phyloP scores from a whole-genome alignment of 2,888 invertebrate species.

The Melangyna quadrimaculata region DNA sequence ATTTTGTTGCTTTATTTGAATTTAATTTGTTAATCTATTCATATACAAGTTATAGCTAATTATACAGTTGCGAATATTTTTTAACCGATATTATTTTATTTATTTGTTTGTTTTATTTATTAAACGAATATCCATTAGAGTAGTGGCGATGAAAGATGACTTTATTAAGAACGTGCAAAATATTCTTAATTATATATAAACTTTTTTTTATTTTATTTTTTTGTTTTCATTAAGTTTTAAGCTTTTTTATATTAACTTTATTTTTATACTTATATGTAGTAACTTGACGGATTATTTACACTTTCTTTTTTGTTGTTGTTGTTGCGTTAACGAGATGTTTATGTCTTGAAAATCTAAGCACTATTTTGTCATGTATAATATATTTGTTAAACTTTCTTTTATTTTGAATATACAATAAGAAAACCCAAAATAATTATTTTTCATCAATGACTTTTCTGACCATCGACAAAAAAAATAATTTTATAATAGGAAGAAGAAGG shows the following conservation, averaged over 20 bases:
- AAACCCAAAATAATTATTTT: background rate
- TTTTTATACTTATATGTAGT: conserved; percentile 24
- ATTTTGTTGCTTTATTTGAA: conserved; percentile 5
- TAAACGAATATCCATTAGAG: conserved; percentile 48
- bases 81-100: conserved; percentile 31
- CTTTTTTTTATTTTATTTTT: conserved; percentile 31
- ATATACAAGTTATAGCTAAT: conserved; percentile 30
- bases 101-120: conserved; percentile 24
- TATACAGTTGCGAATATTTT: conserved; percentile 43
- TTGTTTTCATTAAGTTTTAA: conserved; percentile 29
- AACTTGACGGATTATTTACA: conserved; percentile 66
- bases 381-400: conserved; percentile 3
- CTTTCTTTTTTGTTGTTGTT: conserved; percentile 45
- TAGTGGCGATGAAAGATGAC: conserved; percentile 46
- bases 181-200: conserved; percentile 33
- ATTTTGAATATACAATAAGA: background rate
- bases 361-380: background rate
- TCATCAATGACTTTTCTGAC: conserved; percentile 8
- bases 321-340: conserved; percentile 44
- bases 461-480: background rate
- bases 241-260: conserved; percentile 12
- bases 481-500: background rate
- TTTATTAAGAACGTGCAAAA: conserved; percentile 47
- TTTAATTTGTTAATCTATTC: conserved; percentile 47
- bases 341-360: conserved; percentile 41